Percentiles rank a stretch among this genome's conserved stretches.
Evolutionary conservation across 1,140 invertebrate species (phyloP).

Genomic region (Polyergus mexicanus): DNA sequence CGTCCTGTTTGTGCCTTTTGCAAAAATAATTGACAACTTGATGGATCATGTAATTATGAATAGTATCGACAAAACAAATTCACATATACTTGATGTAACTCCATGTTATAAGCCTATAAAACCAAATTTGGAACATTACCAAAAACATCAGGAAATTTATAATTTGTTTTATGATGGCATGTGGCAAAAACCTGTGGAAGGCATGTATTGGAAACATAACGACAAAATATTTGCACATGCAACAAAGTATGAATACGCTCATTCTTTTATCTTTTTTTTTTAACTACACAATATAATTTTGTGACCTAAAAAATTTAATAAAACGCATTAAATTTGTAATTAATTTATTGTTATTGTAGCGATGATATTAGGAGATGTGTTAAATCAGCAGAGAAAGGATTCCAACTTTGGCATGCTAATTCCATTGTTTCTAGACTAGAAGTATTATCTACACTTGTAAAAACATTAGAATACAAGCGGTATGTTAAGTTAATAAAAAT

Average conservation of each 20-base stretch:
- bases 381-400: background rate
- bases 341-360: conserved; percentile 5
- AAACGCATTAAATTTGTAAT: conserved; percentile 1
- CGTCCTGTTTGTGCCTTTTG: background rate
- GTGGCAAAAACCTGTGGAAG: conserved; percentile 6
- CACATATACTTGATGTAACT: no score
- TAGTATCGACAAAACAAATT: no score
- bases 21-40: background rate
- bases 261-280: conserved; percentile 16
- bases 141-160: background rate
- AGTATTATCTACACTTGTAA: background rate
- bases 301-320: background rate
- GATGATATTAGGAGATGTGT: background rate
- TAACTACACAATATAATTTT: background rate
- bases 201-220: background rate
- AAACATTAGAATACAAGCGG: background rate
- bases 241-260: background rate
- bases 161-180: conserved; percentile 20
- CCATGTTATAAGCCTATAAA: no score
- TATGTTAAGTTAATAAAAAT: background rate
- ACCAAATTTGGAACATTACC: no score
- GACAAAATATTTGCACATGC: background rate
- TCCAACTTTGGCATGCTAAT: background rate
- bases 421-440: background rate
- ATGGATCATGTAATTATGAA: background rate